Evolutionary conservation across 2,888 invertebrate species (phyloP).

Genomic region (Incurvaria masculella): DNA sequence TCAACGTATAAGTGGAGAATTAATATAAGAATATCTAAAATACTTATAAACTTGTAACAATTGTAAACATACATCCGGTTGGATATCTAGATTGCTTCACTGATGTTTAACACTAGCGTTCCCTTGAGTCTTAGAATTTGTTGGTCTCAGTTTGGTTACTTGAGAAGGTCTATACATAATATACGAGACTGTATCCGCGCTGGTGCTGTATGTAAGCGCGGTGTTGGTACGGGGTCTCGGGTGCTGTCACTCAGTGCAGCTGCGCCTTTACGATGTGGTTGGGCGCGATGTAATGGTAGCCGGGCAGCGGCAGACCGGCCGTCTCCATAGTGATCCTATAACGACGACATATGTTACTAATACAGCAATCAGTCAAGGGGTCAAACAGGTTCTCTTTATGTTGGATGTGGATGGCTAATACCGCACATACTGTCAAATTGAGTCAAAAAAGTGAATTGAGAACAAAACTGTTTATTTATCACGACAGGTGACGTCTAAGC

Average conservation of each 20-base stretch:
- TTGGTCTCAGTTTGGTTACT: constrained; percentile 34
- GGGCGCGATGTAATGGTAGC: constrained; percentile 89
- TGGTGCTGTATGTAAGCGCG: constrained; percentile 25
- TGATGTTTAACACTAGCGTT: neutral
- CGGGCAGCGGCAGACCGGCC: constrained; percentile 85
- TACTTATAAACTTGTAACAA: constrained; percentile 61
- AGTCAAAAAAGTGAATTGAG: constrained; percentile 6
- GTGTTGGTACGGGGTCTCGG: constrained; percentile 27
- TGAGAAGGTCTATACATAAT: constrained; percentile 34
- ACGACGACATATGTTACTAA: constrained; percentile 28
- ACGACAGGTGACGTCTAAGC: too few species aligned
- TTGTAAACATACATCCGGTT: constrained; percentile 52
- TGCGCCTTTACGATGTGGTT: constrained; percentile 92
- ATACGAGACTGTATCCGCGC: constrained; percentile 17
- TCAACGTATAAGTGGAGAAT: constrained; percentile 53
- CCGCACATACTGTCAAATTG: too few species aligned
- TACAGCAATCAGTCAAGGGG: too few species aligned
- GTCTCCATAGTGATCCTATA: constrained; percentile 95
- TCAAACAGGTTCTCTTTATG: too few species aligned
- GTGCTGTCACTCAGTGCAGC: constrained; percentile 70
- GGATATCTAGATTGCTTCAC: constrained; percentile 27
- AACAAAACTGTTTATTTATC: too few species aligned
- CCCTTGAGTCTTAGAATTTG: constrained; percentile 28
- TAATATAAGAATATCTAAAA: constrained; percentile 71
- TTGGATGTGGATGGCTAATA: too few species aligned